These are phyloP conservation scores for Microtus oregoni DNA, from an alignment of 2,113 vertebrate genomes.

Conservation along the genomic window DNA sequence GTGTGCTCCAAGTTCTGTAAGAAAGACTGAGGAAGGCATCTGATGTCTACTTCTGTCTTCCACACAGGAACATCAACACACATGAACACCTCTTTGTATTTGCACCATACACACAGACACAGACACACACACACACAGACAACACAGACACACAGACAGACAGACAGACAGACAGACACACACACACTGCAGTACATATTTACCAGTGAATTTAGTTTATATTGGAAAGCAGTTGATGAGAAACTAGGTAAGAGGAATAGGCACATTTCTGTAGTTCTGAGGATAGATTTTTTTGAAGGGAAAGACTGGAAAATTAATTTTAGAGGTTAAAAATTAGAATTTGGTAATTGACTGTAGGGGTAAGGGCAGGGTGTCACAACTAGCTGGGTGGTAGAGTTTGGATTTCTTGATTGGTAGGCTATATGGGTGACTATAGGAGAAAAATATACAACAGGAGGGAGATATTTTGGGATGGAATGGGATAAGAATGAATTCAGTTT, in stretches of 20 bases:
- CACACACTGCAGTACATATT: not conserved
- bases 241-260: slow-evolving; percentile 35
- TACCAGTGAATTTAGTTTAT: slow-evolving; percentile 5
- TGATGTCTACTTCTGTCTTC: not conserved
- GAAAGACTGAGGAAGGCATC: not conserved
- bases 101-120: not conserved
- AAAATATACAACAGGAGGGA: not conserved
- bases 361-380: not conserved
- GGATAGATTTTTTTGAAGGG: slow-evolving; percentile 47
- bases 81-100: not conserved
- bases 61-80: not conserved
- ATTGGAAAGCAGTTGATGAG: slow-evolving; percentile 32
- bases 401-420: slow-evolving; percentile 13
- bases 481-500: slow-evolving; percentile 19
- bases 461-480: not conserved
- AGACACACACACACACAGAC: no score
- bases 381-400: not conserved
- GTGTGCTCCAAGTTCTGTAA: not conserved
- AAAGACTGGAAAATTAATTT: slow-evolving; percentile 29
- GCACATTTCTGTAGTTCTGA: not conserved
- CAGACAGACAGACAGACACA: no score
- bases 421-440: not conserved
- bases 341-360: not conserved
- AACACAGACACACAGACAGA: not conserved
- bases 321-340: not conserved